A percentile compares a stretch with the other conserved stretches of the same genome.
These are phyloP conservation scores for Mycteria americana DNA, from an alignment of 2,797 vertebrate genomes.

Conservation along the genomic window DNA sequence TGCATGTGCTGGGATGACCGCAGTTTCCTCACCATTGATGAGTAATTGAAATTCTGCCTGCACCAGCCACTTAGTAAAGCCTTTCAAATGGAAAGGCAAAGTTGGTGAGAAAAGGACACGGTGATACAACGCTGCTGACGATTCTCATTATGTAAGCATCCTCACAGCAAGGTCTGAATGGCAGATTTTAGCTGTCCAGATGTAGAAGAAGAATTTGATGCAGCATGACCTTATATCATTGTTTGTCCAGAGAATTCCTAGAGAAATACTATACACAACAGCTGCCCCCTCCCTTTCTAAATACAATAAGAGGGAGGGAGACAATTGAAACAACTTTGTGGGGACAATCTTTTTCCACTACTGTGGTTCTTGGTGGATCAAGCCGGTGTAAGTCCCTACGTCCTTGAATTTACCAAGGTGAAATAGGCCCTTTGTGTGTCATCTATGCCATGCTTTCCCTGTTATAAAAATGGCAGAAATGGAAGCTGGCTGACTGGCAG, in stretches of 20 bases:
- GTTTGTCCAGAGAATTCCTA: neutral
- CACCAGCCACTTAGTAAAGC: neutral
- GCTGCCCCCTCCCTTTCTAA: neutral
- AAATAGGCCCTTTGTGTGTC: neutral
- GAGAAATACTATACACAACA: neutral
- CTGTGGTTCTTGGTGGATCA: neutral
- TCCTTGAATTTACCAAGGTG: neutral
- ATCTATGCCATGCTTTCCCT: neutral
- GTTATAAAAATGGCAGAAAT: neutral
- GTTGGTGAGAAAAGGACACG: neutral
- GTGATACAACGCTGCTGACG: neutral
- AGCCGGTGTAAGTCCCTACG: neutral
- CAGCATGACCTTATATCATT: neutral
- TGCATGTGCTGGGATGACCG: neutral
- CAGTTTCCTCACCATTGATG: neutral
- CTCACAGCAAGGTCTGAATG: neutral
- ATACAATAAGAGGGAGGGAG: neutral
- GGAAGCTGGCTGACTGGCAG: neutral
- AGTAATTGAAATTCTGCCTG: slow-evolving; percentile 7
- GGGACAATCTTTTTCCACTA: neutral
- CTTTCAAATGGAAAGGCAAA: neutral
- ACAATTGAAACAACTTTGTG: neutral
- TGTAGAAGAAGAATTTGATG: neutral
- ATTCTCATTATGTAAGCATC: neutral
- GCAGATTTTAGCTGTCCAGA: neutral